Conservation (phyloP, 2,113 vertebrate genomes). For the Hystrix cristata region DNA sequence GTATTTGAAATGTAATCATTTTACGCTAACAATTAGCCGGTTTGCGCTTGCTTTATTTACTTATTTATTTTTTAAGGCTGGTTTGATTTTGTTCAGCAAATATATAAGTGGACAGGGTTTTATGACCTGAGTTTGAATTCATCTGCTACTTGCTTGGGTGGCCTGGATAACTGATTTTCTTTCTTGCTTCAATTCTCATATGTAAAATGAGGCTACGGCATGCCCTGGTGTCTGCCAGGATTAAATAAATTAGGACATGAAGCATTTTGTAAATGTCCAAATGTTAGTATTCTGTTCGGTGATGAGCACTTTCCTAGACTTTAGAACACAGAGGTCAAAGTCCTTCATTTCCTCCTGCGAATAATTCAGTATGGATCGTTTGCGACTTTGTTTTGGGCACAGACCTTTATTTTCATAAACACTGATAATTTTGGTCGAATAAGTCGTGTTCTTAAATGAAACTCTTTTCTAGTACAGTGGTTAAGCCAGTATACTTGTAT, state of each 20-base stretch:
- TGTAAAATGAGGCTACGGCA: not conserved
- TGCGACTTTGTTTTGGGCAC: not conserved
- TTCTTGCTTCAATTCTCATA: not conserved
- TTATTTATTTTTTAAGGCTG: too few species aligned
- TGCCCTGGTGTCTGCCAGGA: too few species aligned
- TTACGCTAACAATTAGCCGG: not conserved
- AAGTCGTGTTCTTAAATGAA: too few species aligned
- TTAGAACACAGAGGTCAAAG: not conserved
- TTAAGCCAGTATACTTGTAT: too few species aligned
- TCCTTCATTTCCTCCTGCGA: not conserved
- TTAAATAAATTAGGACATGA: too few species aligned
- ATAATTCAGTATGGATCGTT: not conserved
- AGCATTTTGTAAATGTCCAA: too few species aligned
- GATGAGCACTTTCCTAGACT: too few species aligned
- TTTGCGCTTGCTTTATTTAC: not conserved
- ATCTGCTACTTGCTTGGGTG: not conserved
- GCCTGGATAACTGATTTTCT: too few species aligned
- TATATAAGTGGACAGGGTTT: rapidly evolving
- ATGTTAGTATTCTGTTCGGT: not conserved
- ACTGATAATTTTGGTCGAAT: too few species aligned
- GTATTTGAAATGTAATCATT: not conserved
- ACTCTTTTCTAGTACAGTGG: too few species aligned
- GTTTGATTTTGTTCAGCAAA: not conserved
- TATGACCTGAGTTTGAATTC: not conserved
- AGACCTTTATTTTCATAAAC: not conserved